Percentiles rank a stretch among this genome's conserved stretches.
Evolutionary conservation across 2,888 invertebrate genomes (phyloP).

Genomic region (Sinhomidia bicolor): DNA sequence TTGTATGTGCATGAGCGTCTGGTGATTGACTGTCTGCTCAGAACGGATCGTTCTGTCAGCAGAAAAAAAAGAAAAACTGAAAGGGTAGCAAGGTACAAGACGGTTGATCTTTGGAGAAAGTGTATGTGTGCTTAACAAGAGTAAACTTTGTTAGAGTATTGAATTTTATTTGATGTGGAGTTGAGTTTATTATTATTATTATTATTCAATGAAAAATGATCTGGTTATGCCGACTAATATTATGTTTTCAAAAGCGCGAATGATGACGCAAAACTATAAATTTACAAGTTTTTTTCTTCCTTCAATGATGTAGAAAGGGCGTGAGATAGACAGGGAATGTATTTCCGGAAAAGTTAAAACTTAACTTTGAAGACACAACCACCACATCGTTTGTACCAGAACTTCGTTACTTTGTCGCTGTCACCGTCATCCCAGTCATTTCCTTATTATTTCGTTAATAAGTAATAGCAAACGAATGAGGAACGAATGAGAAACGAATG

Average conservation of each 20-base stretch:
- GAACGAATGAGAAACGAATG: too few species aligned
- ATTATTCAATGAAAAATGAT: conserved; percentile 36
- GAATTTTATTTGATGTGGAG: conserved; percentile 22
- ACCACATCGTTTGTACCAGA: not conserved
- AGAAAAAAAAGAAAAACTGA: not conserved
- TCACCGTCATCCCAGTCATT: not conserved
- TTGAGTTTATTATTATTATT: conserved; percentile 45
- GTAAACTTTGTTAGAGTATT: conserved; percentile 15
- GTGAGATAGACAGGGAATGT: too few species aligned
- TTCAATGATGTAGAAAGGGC: too few species aligned
- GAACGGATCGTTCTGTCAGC: conserved; percentile 11
- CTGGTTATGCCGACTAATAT: conserved; percentile 2
- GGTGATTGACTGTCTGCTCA: conserved; percentile 14
- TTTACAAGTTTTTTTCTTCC: not conserved
- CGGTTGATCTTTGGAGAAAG: conserved; percentile 8
- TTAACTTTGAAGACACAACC: not conserved
- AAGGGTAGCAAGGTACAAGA: not conserved
- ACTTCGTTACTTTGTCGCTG: too few species aligned
- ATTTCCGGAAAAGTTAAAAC: too few species aligned
- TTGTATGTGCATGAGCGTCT: not conserved
- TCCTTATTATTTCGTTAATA: conserved; percentile 34
- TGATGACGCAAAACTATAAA: not conserved
- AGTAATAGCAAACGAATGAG: conserved; percentile 24
- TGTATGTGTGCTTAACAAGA: not conserved
- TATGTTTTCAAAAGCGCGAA: not conserved